Evolutionary conservation across 2,888 invertebrate species (phyloP).

Genomic region (Timandra comae): DNA sequence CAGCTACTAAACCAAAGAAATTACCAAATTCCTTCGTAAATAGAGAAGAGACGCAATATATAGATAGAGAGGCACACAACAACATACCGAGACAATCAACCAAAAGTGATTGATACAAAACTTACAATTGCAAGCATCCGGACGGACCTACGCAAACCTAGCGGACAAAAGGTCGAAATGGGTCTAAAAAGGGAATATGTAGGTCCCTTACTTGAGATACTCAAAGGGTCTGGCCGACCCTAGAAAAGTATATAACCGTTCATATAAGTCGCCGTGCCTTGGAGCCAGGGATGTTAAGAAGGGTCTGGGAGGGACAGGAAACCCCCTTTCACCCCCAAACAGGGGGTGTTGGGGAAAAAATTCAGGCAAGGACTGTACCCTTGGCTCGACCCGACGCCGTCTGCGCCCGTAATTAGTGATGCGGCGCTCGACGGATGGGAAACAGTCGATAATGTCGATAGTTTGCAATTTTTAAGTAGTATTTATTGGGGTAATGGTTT

Average conservation of each 20-base stretch:
- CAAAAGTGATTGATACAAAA: neutral
- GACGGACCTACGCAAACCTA: slow-evolving; percentile 43
- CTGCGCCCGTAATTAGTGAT: slow-evolving; percentile 73
- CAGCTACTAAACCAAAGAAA: no score
- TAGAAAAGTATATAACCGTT: slow-evolving; percentile 73
- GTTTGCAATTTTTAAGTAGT: no score
- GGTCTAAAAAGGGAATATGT: slow-evolving; percentile 61
- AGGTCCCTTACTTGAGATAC: slow-evolving; percentile 62
- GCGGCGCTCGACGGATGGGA: slow-evolving; percentile 47
- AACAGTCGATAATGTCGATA: slow-evolving; percentile 43
- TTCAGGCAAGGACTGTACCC: slow-evolving; percentile 69
- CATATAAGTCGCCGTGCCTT: slow-evolving; percentile 50
- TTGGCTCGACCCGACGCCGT: slow-evolving; percentile 69
- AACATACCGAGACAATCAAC: no score
- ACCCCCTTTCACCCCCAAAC: slow-evolving; percentile 53
- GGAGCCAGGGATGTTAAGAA: slow-evolving; percentile 71
- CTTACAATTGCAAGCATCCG: slow-evolving; percentile 1
- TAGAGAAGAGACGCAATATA: no score
- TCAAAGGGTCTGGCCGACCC: slow-evolving; percentile 69
- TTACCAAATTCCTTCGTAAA: no score
- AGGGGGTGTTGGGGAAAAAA: slow-evolving; percentile 64
- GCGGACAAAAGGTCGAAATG: slow-evolving; percentile 59
- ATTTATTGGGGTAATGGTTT: no score
- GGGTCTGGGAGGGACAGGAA: slow-evolving; percentile 67
- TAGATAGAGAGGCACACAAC: no score